Percentiles rank a stretch among this genome's conserved stretches.
These are phyloP conservation scores for Acanthoscelides obtectus DNA, from an alignment of 2,888 invertebrate species.

Conservation along the genomic window DNA sequence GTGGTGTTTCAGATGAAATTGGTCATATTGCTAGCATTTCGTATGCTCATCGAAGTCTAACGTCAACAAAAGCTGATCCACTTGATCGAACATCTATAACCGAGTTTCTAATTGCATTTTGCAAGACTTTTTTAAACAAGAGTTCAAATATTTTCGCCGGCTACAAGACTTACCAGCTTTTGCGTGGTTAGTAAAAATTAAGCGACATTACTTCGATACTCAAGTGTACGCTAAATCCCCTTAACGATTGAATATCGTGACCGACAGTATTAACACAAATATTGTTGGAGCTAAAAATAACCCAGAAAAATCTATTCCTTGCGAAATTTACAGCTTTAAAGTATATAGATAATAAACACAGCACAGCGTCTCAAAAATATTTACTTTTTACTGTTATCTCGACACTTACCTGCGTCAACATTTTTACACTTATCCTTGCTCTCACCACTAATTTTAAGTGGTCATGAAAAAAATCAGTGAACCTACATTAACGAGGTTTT, in stretches of 20 bases:
- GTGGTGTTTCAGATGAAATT: too few relatives aligned
- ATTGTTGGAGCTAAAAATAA: neutral
- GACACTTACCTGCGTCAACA: neutral
- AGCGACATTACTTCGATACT: neutral
- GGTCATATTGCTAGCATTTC: too few relatives aligned
- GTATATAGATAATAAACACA: neutral
- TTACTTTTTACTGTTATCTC: neutral
- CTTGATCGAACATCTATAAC: too few relatives aligned
- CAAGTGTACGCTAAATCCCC: neutral
- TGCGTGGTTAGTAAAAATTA: neutral
- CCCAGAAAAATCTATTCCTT: neutral
- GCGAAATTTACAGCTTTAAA: neutral
- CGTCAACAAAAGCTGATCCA: too few relatives aligned
- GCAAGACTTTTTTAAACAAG: too few relatives aligned
- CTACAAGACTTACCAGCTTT: neutral
- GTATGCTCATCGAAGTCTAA: too few relatives aligned
- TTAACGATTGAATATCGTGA: neutral
- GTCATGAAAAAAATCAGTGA: neutral
- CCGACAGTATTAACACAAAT: neutral
- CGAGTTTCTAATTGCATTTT: too few relatives aligned
- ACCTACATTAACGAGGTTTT: neutral
- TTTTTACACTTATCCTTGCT: neutral
- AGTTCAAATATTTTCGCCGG: neutral
- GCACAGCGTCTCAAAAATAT: neutral
- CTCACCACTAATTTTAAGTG: neutral